Base-by-base conservation (phyloP, 1,140 invertebrate genomes). In the Dysdera silvatica region DNA sequence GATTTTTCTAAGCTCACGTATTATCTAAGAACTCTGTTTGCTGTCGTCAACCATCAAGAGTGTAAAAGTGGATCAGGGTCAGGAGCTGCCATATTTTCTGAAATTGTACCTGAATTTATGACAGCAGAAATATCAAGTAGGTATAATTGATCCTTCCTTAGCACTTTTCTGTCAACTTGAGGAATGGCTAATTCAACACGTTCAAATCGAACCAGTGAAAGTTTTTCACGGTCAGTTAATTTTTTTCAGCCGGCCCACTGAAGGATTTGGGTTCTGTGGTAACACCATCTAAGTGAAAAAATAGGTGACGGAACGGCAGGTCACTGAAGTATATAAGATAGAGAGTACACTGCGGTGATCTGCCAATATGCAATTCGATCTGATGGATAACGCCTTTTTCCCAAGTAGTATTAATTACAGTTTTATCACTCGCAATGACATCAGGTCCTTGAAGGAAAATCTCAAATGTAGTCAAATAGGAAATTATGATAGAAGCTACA, bases 321-420 rank as follows among this genome's bases (percentile, higher is more conserved):
- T 58, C 31, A 58, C 49, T 58, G 29, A 58, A 58, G 28, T 24
- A 16, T 2, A 58, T 18, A 8, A 58, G 56, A 20, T 45, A 58
- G 7, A 32, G 33, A 1, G 12, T 49, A 20, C 56, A 49, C 14
- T 47, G 41, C 35, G 35, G 10, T 3, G 18, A 24, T 3, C 45
- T 2, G 47, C 20, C 24, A 24, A 48, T 12, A 4, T 58, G 45
- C 12, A 23, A 14, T 58, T 58, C 45, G 24, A 48, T 8, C 37
- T 10, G 28, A 23, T 26, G 35, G 35, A 58, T 49, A 20, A 48
- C 8, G n/a, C 28, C 29, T 2, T 33, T 58, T 23, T 48, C 49
- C 45, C 20, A 58, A 16, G 43, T 18, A 23, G 56, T 48, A 16
- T 48, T 48, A 12, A 24, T 41, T 40, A 26, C 18, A 47, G 45